These are phyloP conservation scores for Aricia agestis DNA, from an alignment of 1,140 invertebrate species.

Conservation along the genomic window DNA sequence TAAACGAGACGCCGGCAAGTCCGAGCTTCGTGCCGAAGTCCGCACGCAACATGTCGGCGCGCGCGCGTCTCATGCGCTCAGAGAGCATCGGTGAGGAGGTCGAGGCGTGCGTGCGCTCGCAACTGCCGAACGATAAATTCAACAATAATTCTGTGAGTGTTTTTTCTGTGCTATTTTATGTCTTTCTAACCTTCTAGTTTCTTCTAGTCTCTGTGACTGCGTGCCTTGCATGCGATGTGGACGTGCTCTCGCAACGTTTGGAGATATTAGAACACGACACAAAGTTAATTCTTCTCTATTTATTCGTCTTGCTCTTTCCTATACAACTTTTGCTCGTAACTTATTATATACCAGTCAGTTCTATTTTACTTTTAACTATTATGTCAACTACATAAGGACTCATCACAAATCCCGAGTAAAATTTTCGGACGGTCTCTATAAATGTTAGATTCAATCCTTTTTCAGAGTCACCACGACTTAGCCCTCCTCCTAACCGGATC, in stretches of 20 bases:
- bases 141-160: slow-evolving; percentile 30
- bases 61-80: slow-evolving; percentile 39
- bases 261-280: too few relatives aligned
- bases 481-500: slow-evolving; percentile 40
- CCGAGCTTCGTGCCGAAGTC: slow-evolving; percentile 15
- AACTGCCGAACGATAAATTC: slow-evolving; percentile 23
- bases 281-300: too few relatives aligned
- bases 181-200: too few relatives aligned
- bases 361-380: too few relatives aligned
- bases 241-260: too few relatives aligned
- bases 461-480: slow-evolving; percentile 32
- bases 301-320: too few relatives aligned
- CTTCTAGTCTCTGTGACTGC: neutral
- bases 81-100: slow-evolving; percentile 62
- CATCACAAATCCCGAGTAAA: too few relatives aligned
- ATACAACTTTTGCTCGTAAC: too few relatives aligned
- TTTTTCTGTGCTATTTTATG: neutral
- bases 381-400: too few relatives aligned
- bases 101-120: slow-evolving; percentile 26
- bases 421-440: too few relatives aligned
- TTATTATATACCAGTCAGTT: too few relatives aligned
- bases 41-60: slow-evolving; percentile 7
- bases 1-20: slow-evolving; percentile 38
- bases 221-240: neutral
- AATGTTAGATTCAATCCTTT: neutral